Evolutionary conservation across 2,888 invertebrate genomes (phyloP).

Genomic region (Polydrusus pterygomalis): DNA sequence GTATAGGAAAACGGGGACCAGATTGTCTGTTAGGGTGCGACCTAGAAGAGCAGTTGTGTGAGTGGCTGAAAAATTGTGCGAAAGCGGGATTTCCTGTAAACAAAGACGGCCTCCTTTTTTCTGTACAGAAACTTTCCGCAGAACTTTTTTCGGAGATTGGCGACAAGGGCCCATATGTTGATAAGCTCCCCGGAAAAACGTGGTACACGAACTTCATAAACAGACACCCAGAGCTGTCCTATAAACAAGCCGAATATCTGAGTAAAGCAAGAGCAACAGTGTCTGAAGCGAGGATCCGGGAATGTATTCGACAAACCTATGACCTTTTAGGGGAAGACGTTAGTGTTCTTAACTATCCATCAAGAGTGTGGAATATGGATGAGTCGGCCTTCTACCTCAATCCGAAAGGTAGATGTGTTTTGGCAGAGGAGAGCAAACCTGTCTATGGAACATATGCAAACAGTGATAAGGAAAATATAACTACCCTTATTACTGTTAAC

Average conservation of each 20-base stretch:
- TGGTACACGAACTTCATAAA: constrained; percentile 23
- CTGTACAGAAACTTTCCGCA: too few species aligned
- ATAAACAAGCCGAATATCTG: constrained; percentile 33
- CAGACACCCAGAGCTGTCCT: constrained; percentile 27
- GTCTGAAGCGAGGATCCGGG: constrained; percentile 9
- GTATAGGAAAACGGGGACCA: background rate
- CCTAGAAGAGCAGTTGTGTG: constrained; percentile 3
- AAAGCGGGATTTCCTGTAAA: constrained; percentile 23
- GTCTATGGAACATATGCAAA: constrained; percentile 27
- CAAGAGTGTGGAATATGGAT: constrained; percentile 34
- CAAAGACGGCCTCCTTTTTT: too few species aligned
- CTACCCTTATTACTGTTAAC: constrained; percentile 30
- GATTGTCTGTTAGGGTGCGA: constrained; percentile 3
- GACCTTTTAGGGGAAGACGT: background rate
- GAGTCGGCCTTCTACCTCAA: constrained; percentile 29
- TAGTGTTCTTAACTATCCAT: background rate
- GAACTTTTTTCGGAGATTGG: background rate
- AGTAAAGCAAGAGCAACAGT: constrained; percentile 1
- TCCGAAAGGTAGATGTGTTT: constrained; percentile 19
- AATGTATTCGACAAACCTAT: constrained; percentile 4
- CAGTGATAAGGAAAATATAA: constrained; percentile 28
- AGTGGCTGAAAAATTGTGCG: constrained; percentile 17
- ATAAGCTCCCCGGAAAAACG: constrained; percentile 23
- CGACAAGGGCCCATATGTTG: constrained; percentile 4
- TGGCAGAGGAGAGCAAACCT: constrained; percentile 23